These are phyloP conservation scores for Parazoanthus atlanticus DNA, from an alignment of 92 coral and sea anemone genomes.

Conservation along the genomic window DNA sequence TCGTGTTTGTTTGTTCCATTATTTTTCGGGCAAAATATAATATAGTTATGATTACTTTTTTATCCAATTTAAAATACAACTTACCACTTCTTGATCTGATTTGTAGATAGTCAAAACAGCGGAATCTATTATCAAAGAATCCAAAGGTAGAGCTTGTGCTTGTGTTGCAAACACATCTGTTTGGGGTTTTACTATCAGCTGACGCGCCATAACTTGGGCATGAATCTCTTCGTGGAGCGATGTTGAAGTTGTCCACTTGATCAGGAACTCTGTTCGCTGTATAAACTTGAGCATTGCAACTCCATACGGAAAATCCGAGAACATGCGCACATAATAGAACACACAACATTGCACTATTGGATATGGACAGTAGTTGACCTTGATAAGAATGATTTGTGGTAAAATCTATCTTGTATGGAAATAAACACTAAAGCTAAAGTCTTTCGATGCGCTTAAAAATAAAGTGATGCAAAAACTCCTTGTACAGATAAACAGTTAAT, in stretches of 20 bases:
- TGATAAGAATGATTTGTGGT: background rate
- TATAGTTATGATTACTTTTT: background rate
- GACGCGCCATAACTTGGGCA: background rate
- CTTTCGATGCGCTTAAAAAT: background rate
- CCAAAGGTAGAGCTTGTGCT: background rate
- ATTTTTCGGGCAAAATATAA: too few species aligned
- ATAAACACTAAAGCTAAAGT: background rate
- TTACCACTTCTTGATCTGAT: constrained; percentile 17
- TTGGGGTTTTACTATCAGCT: background rate
- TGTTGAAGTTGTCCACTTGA: background rate
- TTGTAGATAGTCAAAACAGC: background rate
- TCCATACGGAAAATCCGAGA: background rate
- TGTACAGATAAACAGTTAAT: background rate
- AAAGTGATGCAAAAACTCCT: background rate
- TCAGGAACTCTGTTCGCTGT: background rate
- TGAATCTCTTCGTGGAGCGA: background rate
- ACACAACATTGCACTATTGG: background rate
- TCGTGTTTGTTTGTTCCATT: background rate
- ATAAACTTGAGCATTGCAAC: background rate
- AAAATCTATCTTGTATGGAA: too few species aligned
- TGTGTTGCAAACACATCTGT: background rate
- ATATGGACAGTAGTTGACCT: background rate
- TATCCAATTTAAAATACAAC: background rate
- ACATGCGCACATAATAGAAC: background rate
- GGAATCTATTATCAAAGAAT: background rate